Conservation (phyloP, 1,140 invertebrate genomes). For the Centruroides sculpturatus region DNA sequence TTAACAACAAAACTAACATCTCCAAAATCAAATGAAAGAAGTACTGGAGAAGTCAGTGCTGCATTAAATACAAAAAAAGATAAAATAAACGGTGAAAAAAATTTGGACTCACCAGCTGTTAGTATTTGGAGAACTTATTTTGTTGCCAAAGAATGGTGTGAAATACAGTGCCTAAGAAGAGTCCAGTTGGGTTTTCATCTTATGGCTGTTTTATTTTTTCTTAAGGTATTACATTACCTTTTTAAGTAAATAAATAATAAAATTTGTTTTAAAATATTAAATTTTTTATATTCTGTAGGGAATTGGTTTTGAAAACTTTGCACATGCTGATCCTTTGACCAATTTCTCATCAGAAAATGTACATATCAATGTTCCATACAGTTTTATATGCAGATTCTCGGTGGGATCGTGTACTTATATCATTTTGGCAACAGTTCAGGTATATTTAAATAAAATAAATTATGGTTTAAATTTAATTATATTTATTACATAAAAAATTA, state of each 20-base stretch:
- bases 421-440: slow-evolving; percentile 29
- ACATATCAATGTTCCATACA: slow-evolving; percentile 28
- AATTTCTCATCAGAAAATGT: slow-evolving; percentile 20
- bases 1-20: slow-evolving; percentile 6
- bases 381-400: slow-evolving; percentile 36
- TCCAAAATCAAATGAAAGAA: slow-evolving; percentile 14
- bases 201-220: slow-evolving; percentile 40
- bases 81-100: slow-evolving; percentile 16
- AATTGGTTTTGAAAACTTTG: slow-evolving; percentile 34
- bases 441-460: slow-evolving; percentile 1
- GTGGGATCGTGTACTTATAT: slow-evolving; percentile 32
- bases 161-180: slow-evolving; percentile 53
- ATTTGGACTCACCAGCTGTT: slow-evolving; percentile 27
- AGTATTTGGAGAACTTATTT: slow-evolving; percentile 72
- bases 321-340: slow-evolving; percentile 29
- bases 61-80: slow-evolving; percentile 1
- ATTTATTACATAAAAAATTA: no score
- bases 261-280: not conserved
- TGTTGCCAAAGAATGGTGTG: slow-evolving; percentile 76
- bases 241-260: no score
- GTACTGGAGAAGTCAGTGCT: no score
- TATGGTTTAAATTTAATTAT: not conserved
- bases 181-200: slow-evolving; percentile 45
- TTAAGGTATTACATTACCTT: slow-evolving; percentile 37
- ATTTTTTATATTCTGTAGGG: slow-evolving; percentile 14